Percentiles rank a stretch among this genome's conserved stretches.
These are phyloP conservation scores for Eulacestoma nigropectus DNA, from an alignment of 2,113 vertebrate species.

Conservation along the genomic window DNA sequence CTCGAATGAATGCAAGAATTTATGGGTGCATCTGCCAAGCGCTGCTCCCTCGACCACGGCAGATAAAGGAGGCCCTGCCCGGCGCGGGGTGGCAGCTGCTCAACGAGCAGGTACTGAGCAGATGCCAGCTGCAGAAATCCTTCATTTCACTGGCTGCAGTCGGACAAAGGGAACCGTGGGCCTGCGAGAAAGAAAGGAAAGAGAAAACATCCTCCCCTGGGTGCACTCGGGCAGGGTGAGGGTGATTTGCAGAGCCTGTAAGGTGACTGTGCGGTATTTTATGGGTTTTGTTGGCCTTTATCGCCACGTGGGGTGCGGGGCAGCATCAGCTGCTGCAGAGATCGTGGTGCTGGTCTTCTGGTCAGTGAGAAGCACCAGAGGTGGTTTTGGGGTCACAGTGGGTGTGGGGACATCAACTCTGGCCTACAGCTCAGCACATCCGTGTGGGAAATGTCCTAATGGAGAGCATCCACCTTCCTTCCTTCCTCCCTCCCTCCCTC, in stretches of 20 bases:
- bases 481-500: not conserved
- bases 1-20: slow-evolving; percentile 14
- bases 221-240: not conserved
- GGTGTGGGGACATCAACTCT: not conserved
- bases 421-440: not conserved
- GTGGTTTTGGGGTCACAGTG: not conserved
- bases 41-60: not conserved
- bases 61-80: slow-evolving; percentile 19
- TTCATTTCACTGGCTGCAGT: not conserved
- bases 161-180: not conserved
- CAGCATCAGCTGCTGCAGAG: not conserved
- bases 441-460: not conserved
- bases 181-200: not conserved
- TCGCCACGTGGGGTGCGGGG: fast-evolving
- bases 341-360: not conserved
- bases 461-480: no score
- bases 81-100: not conserved
- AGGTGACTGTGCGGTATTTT: not conserved
- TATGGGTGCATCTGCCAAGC: not conserved
- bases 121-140: not conserved
- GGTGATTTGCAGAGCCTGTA: not conserved
- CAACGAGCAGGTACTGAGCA: slow-evolving; percentile 22
- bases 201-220: not conserved
- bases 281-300: not conserved
- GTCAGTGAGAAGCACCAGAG: not conserved